Conservation (phyloP, 2,113 vertebrate genomes). For the Circaetus gallicus region DNA sequence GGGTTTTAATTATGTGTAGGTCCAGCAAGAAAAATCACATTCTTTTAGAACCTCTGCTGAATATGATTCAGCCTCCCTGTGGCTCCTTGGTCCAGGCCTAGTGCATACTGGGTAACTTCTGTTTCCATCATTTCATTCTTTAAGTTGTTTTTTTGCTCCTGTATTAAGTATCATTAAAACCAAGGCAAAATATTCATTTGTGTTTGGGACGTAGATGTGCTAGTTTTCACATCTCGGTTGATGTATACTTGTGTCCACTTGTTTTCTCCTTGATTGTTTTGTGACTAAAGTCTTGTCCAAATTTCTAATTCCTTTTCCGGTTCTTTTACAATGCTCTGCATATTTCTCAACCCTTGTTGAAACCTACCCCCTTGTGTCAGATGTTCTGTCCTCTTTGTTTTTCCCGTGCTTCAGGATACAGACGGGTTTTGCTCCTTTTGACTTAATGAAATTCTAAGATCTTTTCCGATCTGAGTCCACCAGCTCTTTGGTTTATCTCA, state of each 20-base stretch:
- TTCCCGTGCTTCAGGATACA: not conserved
- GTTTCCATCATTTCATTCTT: not conserved
- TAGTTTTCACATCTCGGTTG: not conserved
- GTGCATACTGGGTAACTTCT: not conserved
- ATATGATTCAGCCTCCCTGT: not conserved
- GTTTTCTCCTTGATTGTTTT: not conserved
- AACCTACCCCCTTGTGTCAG: not conserved
- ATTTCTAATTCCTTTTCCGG: not conserved
- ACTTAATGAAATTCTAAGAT: not conserved
- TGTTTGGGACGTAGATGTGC: not conserved
- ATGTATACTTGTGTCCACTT: not conserved
- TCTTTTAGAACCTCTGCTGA: not conserved
- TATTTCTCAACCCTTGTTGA: not conserved
- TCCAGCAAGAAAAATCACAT: not conserved
- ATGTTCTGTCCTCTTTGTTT: not conserved
- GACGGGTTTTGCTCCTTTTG: not conserved
- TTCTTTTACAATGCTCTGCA: not conserved
- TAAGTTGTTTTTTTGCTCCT: not conserved
- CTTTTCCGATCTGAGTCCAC: accelerated
- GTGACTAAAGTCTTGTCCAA: not conserved
- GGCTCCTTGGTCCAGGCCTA: not conserved
- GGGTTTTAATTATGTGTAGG: not conserved
- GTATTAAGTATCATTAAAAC: not conserved
- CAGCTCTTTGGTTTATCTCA: not conserved
- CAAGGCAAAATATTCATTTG: not conserved